phyloP scores from a whole-genome alignment of 92 coral and sea anemone species.

The Parazoanthus swiftii region DNA sequence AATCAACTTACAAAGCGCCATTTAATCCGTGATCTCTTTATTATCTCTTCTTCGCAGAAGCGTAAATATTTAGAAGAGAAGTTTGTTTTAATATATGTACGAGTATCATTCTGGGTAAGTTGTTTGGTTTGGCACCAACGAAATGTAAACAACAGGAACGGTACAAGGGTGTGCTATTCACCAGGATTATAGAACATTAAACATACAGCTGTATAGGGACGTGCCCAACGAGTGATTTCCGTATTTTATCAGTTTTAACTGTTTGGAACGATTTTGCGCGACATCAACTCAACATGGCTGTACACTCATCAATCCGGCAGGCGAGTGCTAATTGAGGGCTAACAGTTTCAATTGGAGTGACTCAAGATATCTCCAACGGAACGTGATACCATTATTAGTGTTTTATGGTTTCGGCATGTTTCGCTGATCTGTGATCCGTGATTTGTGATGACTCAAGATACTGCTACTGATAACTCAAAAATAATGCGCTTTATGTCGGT shows the following conservation, averaged over 20 bases:
- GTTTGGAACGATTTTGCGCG: constrained; percentile 2
- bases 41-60: constrained; percentile 66
- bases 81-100: constrained; percentile 61
- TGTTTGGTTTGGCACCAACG: constrained; percentile 51
- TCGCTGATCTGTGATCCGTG: constrained; percentile 40
- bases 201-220: neutral
- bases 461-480: constrained; percentile 18
- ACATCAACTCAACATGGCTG: constrained; percentile 31
- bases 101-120: constrained; percentile 46
- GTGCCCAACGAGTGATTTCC: neutral
- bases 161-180: neutral
- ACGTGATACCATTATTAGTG: constrained; percentile 36
- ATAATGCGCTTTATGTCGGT: constrained; percentile 24
- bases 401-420: constrained; percentile 43
- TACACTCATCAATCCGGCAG: constrained; percentile 12
- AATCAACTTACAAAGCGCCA: constrained; percentile 55
- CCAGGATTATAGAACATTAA: neutral
- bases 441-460: constrained; percentile 38
- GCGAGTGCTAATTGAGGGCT: constrained; percentile 32
- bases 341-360: constrained; percentile 38
- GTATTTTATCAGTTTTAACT: constrained; percentile 18
- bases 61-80: constrained; percentile 63
- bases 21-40: constrained; percentile 45
- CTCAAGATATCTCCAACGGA: constrained; percentile 10
- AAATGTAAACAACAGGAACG: constrained; percentile 11